Conservation (phyloP, 2,888 invertebrate genomes). For the Julus scanicus region DNA sequence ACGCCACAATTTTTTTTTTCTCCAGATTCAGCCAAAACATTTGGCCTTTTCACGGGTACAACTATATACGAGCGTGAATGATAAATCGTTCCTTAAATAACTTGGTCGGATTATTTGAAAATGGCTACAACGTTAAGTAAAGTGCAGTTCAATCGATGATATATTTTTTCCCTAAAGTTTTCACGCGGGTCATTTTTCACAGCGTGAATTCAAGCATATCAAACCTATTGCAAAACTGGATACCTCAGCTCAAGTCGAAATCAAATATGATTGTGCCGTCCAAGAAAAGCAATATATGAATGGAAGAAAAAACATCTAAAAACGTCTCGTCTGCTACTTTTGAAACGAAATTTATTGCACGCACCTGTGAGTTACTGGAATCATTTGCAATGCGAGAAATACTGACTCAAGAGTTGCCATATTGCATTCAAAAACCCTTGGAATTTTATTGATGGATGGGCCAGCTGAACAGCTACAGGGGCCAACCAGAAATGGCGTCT, state of each 20-base stretch:
- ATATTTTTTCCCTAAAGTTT: neutral
- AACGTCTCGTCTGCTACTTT: slow-evolving; percentile 43
- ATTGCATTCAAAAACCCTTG: slow-evolving; percentile 20
- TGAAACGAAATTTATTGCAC: slow-evolving; percentile 24
- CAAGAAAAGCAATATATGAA: slow-evolving; percentile 16
- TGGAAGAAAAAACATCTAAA: neutral
- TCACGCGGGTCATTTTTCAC: slow-evolving; percentile 14
- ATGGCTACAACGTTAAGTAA: slow-evolving; percentile 24
- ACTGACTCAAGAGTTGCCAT: slow-evolving; percentile 10
- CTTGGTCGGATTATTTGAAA: slow-evolving; percentile 29
- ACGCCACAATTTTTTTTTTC: neutral
- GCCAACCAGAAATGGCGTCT: neutral
- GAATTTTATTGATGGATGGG: neutral
- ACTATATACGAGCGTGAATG: neutral
- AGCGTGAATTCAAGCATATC: slow-evolving; percentile 30
- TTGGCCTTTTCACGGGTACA: neutral
- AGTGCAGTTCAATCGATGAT: slow-evolving; percentile 18
- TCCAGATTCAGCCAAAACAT: neutral
- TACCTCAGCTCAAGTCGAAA: slow-evolving; percentile 31
- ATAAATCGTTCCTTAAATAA: slow-evolving; percentile 41
- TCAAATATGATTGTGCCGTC: neutral
- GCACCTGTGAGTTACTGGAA: slow-evolving; percentile 31
- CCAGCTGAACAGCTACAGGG: neutral
- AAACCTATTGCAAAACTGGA: neutral
- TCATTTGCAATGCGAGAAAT: slow-evolving; percentile 43